These are phyloP conservation scores for Anguilla japonica DNA, from an alignment of 2,113 vertebrate species.

Conservation along the genomic window DNA sequence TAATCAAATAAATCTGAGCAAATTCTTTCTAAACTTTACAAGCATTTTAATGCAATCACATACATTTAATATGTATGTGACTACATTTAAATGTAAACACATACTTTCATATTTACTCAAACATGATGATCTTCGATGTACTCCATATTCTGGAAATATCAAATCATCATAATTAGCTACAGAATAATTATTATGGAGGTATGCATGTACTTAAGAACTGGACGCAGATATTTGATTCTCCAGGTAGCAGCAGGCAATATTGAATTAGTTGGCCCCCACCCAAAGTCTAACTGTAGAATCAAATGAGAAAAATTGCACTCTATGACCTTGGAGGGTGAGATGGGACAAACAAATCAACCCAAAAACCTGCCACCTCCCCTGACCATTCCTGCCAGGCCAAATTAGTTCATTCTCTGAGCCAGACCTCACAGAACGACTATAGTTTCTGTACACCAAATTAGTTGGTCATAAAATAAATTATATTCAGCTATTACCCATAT, in stretches of 20 bases:
- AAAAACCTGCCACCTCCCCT: too few species aligned
- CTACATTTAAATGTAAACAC: too few species aligned
- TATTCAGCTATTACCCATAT: neutral
- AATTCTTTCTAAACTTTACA: neutral
- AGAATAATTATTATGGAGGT: neutral
- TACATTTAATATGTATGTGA: too few species aligned
- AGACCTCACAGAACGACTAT: too few species aligned
- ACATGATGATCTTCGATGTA: too few species aligned
- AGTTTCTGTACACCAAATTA: neutral
- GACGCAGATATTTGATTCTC: neutral
- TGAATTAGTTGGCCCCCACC: neutral
- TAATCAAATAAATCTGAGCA: neutral
- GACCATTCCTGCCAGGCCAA: too few species aligned
- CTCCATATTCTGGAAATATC: neutral
- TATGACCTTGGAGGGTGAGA: neutral
- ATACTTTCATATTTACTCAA: neutral
- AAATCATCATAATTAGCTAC: neutral
- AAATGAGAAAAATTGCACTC: neutral
- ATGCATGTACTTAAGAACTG: neutral
- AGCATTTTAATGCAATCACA: neutral
- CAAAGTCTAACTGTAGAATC: neutral
- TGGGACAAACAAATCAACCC: neutral
- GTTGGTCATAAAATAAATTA: neutral
- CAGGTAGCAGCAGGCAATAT: neutral
- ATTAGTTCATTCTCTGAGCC: too few species aligned